Percentiles rank a stretch among this genome's conserved stretches.
Evolutionary conservation across 2,797 vertebrate species (phyloP).

Genomic region (Triplophysa bombifrons): DNA sequence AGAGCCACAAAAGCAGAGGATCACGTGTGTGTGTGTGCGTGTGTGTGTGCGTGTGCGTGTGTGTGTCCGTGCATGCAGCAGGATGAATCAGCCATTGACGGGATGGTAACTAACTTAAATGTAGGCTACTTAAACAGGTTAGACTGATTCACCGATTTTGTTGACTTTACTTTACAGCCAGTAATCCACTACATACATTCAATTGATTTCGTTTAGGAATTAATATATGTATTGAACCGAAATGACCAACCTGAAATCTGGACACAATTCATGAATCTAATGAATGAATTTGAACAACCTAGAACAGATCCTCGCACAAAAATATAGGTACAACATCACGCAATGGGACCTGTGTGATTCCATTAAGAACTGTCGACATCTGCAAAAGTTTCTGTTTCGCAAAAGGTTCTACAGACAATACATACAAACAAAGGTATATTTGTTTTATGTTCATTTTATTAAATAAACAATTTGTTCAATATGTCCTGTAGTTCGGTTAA

Average conservation of each 20-base stretch:
- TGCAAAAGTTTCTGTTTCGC: no score
- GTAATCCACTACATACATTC: background rate
- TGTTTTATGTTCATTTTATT: no score
- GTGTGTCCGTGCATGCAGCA: background rate
- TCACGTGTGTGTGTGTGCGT: background rate
- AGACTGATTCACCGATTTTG: background rate
- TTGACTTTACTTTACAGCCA: background rate
- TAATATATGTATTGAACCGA: background rate
- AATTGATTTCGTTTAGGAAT: background rate
- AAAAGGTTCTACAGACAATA: no score
- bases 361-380: no score
- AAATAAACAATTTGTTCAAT: no score
- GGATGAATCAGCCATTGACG: slow-evolving; percentile 40
- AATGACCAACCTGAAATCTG: background rate
- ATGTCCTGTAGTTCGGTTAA: no score
- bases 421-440: no score
- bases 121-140: background rate
- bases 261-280: no score
- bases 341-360: no score
- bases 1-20: slow-evolving; percentile 38
- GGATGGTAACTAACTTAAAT: slow-evolving; percentile 39
- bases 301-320: no score
- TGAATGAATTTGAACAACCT: no score
- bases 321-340: no score
- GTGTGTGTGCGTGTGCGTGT: slow-evolving; percentile 18